Percentiles rank a stretch among this genome's conserved stretches.
Conservation (phyloP, 2,888 invertebrate genomes). For the Calliphora vomitoria region DNA sequence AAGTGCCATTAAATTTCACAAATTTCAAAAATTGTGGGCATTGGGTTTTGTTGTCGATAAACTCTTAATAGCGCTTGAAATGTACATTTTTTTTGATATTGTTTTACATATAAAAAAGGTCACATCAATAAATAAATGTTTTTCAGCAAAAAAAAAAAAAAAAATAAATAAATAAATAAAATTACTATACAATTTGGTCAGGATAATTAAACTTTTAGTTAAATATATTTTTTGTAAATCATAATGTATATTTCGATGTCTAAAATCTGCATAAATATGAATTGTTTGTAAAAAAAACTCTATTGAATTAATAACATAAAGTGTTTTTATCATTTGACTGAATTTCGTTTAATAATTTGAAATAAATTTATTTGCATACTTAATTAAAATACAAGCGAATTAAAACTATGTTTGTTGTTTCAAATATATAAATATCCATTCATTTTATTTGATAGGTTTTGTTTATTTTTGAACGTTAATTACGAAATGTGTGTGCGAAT, state of each 20-base stretch:
- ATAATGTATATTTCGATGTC: not conserved
- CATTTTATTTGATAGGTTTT: not conserved
- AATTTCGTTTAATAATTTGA: slow-evolving; percentile 34
- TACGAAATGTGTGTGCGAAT: not conserved
- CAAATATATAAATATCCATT: not conserved
- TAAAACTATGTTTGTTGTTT: not conserved
- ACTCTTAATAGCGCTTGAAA: too few relatives aligned
- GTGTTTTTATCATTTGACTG: slow-evolving; percentile 27
- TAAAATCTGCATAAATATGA: slow-evolving; percentile 1
- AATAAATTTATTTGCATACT: slow-evolving; percentile 47
- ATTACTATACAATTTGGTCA: too few relatives aligned
- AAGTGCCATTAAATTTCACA: too few relatives aligned
- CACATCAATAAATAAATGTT: too few relatives aligned
- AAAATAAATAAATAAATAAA: too few relatives aligned
- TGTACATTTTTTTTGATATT: too few relatives aligned
- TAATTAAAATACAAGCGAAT: slow-evolving; percentile 41
- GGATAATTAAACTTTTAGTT: too few relatives aligned
- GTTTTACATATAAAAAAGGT: too few relatives aligned
- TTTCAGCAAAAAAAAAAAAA: too few relatives aligned
- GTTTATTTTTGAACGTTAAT: slow-evolving; percentile 25
- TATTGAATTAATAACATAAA: slow-evolving; percentile 31
- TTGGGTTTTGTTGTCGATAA: too few relatives aligned
- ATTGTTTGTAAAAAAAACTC: not conserved
- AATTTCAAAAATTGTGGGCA: too few relatives aligned
- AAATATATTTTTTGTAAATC: not conserved